Base-by-base conservation (phyloP, 2,888 invertebrate genomes). In the Tetragonula carbonaria region DNA sequence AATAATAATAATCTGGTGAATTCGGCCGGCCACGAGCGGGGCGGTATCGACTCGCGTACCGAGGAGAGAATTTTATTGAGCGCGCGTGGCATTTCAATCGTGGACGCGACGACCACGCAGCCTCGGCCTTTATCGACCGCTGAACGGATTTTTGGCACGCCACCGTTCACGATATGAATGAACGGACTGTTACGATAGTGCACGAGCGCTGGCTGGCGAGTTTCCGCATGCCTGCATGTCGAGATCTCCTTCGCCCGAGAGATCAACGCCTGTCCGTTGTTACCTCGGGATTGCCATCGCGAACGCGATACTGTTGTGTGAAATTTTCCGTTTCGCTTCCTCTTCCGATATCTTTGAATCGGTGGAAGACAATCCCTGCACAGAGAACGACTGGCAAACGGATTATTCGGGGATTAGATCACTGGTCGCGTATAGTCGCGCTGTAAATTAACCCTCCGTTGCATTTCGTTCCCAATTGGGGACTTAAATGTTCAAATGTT, bases 71-170 rank as follows among this genome's bases (percentile, higher is more conserved):
- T 73, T 81, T 78, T 67, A 66, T 62, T 73, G 45, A 21, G 23
- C 55, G 38, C 71, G 45, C 33, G 57, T 62, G 78, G 53, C 28
- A 62, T 50, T 18, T 45, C 16, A 18, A 3, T 45, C 45, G 45
- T 45, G 45, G 45, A 45, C n/a, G 33, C 51, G 33, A 18, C 66
- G 65, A 23, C 50, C 55, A 33, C 28, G 63, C 33, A 38, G 28
- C 16, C 33, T 33, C 45, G 38, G 57, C 45, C 80, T 73, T 79
- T 73, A 73, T 74, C 73, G 57, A 21, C 21, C 57, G 55, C 63
- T 74, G 18, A 79, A 63, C 63, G 68, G 21, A 57, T 80, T 79
- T 81, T 81, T 81, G 73, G 80, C 72, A 79, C 80, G 67, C 67
- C 67, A 79, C 62, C 75, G 73, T 63, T 8, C 53, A 28, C 45